Evolutionary conservation across 2,797 vertebrate genomes (phyloP), one percentile per base, ranked within the genome.

Genomic region (Schizopygopsis pylzovi): DNA sequence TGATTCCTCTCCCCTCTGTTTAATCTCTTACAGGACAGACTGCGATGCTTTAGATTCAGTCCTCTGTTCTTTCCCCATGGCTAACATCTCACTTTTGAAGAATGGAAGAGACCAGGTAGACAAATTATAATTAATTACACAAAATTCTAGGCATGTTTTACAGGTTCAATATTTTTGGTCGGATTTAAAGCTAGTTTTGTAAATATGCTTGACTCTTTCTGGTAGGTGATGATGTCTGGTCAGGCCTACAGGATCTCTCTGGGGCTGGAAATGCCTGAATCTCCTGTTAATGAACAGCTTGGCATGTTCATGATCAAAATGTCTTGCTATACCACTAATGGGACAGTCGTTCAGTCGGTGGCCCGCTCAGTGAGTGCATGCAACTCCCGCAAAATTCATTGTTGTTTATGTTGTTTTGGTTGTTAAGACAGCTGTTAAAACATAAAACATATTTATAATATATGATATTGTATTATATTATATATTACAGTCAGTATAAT

Each of bases 221-320:
- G 71, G n/a, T 88, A 96, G 96, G 97, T 97, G 81, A 96, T 98
- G 94, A 96, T 96, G 86, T 94, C 93, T 0, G 97, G 97, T 22
- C 97, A 97, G 88, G 97, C 97, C 0, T 98, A 98, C 83, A 94
- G 95, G 0, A 93, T 98, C 25, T 96, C 96, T 7, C 81, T 98
- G 85, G 97, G 97, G 83, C 79, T 98, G 22, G 96, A 97, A 89
- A 93, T 98, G 93, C 97, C 97, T 0, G 97, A 98, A 92, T 98
- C 97, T 1, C 96, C 96, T 0, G 96, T 95, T 83, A 98, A 98
- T 71, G 95, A 96, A 86, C 93, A 96, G 20, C 87, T 98, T 75
- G 97, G 97, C 54, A 98, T 98, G 97, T 98, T 98, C 88, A 95
- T 98, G 96, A 93, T 98, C 79, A 95, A 92, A 86, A 96, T 98